A percentile compares a stretch with the other conserved stretches of the same genome.
These are phyloP conservation scores for Synanthedon tipuliformis DNA, from an alignment of 2,888 invertebrate genomes.

Conservation along the genomic window DNA sequence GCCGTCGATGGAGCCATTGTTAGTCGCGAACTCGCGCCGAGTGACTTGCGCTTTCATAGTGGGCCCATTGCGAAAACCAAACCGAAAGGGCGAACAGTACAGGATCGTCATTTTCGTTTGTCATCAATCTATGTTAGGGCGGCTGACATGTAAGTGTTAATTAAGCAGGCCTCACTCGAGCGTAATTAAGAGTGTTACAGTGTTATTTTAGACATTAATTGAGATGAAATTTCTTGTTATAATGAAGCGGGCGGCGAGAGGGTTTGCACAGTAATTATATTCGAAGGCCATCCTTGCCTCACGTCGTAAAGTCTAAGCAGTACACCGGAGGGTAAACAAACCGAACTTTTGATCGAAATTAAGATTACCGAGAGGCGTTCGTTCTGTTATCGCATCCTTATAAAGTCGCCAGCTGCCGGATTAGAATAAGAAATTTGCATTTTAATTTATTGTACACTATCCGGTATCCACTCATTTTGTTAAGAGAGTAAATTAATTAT, in stretches of 20 bases:
- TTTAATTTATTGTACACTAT: slow-evolving; percentile 24
- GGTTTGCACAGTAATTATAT: slow-evolving; percentile 44
- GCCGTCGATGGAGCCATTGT: slow-evolving; percentile 48
- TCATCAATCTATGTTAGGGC: slow-evolving; percentile 69
- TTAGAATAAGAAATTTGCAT: slow-evolving; percentile 20
- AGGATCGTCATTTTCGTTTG: slow-evolving; percentile 67
- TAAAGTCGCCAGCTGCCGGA: slow-evolving; percentile 26
- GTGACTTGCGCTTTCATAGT: slow-evolving; percentile 57
- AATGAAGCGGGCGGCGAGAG: slow-evolving; percentile 40
- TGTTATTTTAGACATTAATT: slow-evolving; percentile 71
- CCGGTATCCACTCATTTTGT: too few relatives aligned
- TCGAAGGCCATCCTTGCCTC: slow-evolving; percentile 41
- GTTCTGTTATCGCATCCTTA: slow-evolving; percentile 48
- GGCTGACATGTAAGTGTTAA: slow-evolving; percentile 70
- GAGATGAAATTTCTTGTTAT: slow-evolving; percentile 67
- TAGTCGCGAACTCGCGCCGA: slow-evolving; percentile 38
- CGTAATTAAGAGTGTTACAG: slow-evolving; percentile 69
- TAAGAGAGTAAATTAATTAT: too few relatives aligned
- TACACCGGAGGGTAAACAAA: slow-evolving; percentile 48
- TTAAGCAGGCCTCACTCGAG: slow-evolving; percentile 67
- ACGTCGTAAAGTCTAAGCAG: slow-evolving; percentile 35
- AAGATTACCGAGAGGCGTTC: slow-evolving; percentile 46
- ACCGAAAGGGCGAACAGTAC: slow-evolving; percentile 46
- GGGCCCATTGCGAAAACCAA: slow-evolving; percentile 37
- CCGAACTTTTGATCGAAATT: slow-evolving; percentile 53